These are phyloP conservation scores for Dicycla oo DNA, from an alignment of 2,888 invertebrate species.

Conservation along the genomic window DNA sequence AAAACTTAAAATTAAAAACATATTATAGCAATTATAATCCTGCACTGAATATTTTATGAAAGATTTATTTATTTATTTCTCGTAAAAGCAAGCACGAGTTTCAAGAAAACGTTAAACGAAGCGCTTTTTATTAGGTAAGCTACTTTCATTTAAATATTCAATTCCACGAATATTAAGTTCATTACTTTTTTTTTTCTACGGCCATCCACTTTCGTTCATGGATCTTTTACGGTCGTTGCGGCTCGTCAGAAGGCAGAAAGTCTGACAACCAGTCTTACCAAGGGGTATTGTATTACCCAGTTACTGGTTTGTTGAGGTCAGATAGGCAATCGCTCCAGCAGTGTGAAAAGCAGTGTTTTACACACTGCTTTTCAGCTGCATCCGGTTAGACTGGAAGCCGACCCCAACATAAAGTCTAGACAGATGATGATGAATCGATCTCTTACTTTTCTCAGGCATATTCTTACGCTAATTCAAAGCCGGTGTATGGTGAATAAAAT, in stretches of 20 bases:
- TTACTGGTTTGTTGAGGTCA: no score
- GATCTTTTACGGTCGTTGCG: no score
- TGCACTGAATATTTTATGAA: neutral
- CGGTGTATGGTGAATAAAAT: neutral
- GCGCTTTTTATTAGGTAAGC: neutral
- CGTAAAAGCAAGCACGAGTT: neutral
- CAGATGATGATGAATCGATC: no score
- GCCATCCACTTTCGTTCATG: no score
- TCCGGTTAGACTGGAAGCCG: no score
- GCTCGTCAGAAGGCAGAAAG: no score
- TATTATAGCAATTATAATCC: neutral
- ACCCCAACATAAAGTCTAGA: no score
- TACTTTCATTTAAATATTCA: neutral
- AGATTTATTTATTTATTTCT: neutral
- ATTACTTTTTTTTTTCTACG: constrained; percentile 3
- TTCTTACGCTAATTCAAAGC: neutral
- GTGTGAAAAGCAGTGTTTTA: no score
- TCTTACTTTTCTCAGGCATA: constrained; percentile 7
- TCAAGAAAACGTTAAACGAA: neutral
- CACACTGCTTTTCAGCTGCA: no score
- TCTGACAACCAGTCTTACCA: no score
- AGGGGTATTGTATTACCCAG: no score
- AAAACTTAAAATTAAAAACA: neutral
- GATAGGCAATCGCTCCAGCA: no score
- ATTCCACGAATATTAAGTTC: neutral